Evolutionary conservation across 53 echinoderm and acorn worm genomes (phyloP).

Genomic region (Hippasteria phrygiana): DNA sequence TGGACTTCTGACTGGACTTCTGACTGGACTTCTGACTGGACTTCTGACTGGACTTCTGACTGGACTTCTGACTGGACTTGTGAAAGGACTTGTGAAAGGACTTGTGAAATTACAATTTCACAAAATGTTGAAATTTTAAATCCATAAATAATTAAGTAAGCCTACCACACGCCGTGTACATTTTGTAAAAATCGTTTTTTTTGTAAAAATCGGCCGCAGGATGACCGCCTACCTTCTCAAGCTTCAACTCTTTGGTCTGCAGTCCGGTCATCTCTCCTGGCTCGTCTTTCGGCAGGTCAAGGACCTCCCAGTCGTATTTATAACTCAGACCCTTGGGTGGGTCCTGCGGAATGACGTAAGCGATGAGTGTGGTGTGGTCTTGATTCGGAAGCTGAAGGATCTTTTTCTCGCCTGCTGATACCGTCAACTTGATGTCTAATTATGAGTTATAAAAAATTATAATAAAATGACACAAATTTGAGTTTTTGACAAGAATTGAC

Average conservation of each 20-base stretch:
- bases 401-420: conserved; percentile 83
- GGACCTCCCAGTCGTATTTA: conserved; percentile 70
- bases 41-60: too few species aligned
- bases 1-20: too few species aligned
- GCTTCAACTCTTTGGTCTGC: conserved; percentile 49
- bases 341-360: conserved; percentile 67
- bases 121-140: too few species aligned
- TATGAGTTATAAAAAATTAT: background rate
- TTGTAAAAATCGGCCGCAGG: too few species aligned
- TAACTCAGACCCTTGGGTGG: conserved; percentile 65
- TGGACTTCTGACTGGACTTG: too few species aligned
- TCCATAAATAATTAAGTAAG: too few species aligned
- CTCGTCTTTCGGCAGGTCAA: conserved; percentile 59
- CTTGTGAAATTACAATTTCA: too few species aligned
- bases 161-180: too few species aligned
- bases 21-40: too few species aligned
- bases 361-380: conserved; percentile 67
- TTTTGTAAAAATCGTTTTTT: too few species aligned
- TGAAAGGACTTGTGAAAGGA: too few species aligned
- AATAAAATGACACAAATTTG: too few species aligned
- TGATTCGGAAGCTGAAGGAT: conserved; percentile 82
- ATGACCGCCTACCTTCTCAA: conserved; percentile 56
- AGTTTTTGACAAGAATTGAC: background rate
- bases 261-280: conserved; percentile 60
- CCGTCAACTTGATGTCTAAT: conserved; percentile 75